Base-by-base conservation (phyloP, 2,113 vertebrate genomes). In the Syrmaticus mikado region DNA sequence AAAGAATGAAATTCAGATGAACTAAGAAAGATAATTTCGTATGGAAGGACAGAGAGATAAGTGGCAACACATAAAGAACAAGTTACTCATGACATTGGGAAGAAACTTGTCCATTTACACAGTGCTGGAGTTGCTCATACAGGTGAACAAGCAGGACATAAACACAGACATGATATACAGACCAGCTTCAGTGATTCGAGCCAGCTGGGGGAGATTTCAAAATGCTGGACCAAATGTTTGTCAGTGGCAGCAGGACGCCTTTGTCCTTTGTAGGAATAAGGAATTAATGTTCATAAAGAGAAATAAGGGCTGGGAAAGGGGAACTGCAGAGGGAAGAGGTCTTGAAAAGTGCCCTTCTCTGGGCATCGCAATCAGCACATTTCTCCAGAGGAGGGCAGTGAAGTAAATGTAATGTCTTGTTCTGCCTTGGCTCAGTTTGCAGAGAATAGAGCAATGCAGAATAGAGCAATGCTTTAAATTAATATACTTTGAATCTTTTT, bases 381-480 rank as follows among this genome's bases (percentile, higher is more conserved):
- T 53, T 58, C 52, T 61, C 91, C 41, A 3, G 28, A 76, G 89
- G 89, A 96, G 68, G 81, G 64, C 87, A 85, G 36, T 71, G 70
- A 38, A 93, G 41, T 75, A 83, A 92, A 55, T 27, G 7, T 22
- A 20, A 64, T 70, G 60, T 11, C 21, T 57, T 27, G 1, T 28
- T n/a, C 61, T 50, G 38, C n/a, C 46, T 68, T 65, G 78, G 11
- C 62, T 73, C 43, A 50, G 24, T 50, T 50, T 53, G 52, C 28
- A 32, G 28, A 19, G 17, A 57, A 57, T 57, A 82, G 92, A 52
- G 50, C 64, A 87, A 38, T 89, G 41, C 38, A 19, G 16, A 55
- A 55, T 55, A 82, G 92, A 52, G 50, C 64, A 87, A 38, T 89
- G 41, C 38, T 89, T 91, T 77, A 85, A 89, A 72, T 34, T 78